Conservation (phyloP, 2,113 vertebrate species). For the Pan paniscus region DNA sequence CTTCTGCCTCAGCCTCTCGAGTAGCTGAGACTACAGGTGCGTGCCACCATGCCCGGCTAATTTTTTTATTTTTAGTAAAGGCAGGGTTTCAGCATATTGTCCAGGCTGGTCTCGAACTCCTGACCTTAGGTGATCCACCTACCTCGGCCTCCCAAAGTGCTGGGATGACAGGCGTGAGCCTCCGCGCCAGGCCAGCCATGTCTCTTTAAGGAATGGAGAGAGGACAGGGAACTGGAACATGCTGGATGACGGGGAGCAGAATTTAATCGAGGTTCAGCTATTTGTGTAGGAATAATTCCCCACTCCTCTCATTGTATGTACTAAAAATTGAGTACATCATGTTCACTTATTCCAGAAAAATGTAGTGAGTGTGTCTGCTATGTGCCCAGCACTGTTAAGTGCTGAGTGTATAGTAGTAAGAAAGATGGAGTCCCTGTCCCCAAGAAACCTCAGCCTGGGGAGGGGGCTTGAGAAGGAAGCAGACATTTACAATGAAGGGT, state of each 20-base stretch:
- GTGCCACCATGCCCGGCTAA: too few relatives aligned
- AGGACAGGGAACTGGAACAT: fast-evolving
- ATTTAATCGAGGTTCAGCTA: fast-evolving
- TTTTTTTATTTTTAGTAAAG: too few relatives aligned
- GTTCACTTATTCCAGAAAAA: not conserved
- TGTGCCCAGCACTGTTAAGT: not conserved
- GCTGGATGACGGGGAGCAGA: not conserved
- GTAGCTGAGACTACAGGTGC: too few relatives aligned
- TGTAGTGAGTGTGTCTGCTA: fast-evolving
- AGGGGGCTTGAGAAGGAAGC: not conserved
- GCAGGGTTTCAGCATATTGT: too few relatives aligned
- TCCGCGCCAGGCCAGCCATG: not conserved
- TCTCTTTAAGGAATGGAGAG: not conserved
- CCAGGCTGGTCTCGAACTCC: too few relatives aligned
- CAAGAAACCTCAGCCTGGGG: not conserved
- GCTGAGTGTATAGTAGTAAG: not conserved
- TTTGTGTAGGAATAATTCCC: fast-evolving
- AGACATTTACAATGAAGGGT: not conserved
- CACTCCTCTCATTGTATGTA: fast-evolving
- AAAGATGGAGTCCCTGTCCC: not conserved
- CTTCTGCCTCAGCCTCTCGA: too few relatives aligned
- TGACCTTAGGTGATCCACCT: too few relatives aligned
- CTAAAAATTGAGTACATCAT: not conserved
- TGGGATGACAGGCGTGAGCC: too few relatives aligned
- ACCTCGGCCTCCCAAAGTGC: too few relatives aligned